Evolutionary conservation across 2,113 vertebrate species (phyloP).

Genomic region (Leucosticte australis): DNA sequence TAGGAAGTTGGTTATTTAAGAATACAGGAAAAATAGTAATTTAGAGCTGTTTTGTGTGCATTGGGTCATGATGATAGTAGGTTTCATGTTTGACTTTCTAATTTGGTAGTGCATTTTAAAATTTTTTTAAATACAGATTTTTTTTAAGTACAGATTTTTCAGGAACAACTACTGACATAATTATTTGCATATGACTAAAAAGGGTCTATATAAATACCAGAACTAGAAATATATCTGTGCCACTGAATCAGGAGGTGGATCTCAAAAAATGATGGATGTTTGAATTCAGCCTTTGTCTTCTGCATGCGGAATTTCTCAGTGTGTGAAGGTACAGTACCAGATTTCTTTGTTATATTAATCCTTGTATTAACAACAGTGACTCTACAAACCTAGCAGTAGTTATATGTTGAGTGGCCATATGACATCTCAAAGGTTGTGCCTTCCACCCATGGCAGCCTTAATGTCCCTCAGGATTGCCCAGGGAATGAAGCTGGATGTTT

Average conservation of each 20-base stretch:
- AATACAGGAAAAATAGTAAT: constrained; percentile 26
- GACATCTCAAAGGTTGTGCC: not conserved
- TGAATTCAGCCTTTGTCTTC: not conserved
- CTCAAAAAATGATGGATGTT: not conserved
- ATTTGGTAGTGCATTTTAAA: not conserved
- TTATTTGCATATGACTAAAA: constrained; percentile 34
- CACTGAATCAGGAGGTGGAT: not conserved
- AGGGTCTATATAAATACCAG: not conserved
- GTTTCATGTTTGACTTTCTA: constrained; percentile 51
- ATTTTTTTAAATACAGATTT: not conserved
- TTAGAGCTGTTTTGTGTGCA: constrained; percentile 10
- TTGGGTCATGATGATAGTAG: constrained; percentile 35
- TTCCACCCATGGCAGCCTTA: not conserved
- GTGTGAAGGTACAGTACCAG: not conserved
- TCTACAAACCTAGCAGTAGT: not conserved
- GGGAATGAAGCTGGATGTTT: not conserved
- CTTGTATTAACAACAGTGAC: not conserved
- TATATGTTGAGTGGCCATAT: not conserved
- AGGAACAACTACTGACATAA: constrained; percentile 19
- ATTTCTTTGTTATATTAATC: not conserved
- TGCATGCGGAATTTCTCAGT: not conserved
- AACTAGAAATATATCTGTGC: not conserved
- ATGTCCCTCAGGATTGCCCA: not conserved
- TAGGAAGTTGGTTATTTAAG: constrained; percentile 23
- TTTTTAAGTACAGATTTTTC: not conserved